Evolutionary conservation across 2,797 vertebrate species (phyloP).

Genomic region (Trematomus bernacchii): DNA sequence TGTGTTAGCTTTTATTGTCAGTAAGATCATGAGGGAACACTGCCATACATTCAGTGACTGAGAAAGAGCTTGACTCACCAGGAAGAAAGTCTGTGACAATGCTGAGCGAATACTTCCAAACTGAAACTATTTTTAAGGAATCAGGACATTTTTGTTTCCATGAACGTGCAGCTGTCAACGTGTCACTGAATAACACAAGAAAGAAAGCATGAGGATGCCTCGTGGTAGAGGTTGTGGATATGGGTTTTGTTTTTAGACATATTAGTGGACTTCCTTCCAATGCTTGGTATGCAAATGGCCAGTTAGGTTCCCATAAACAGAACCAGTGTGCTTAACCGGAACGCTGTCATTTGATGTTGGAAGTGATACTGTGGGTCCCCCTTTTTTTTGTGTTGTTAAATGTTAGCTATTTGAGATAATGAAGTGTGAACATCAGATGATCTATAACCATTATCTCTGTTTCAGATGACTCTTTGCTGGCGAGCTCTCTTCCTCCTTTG

Average conservation of each 20-base stretch:
- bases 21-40: neutral
- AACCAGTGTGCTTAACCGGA: neutral
- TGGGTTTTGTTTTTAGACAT: constrained; percentile 33
- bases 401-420: neutral
- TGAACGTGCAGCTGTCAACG: neutral
- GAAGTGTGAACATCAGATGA: neutral
- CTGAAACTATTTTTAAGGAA: constrained; percentile 42
- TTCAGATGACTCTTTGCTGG: constrained; percentile 73
- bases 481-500: constrained; percentile 54
- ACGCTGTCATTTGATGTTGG: neutral
- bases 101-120: neutral
- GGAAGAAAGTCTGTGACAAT: neutral
- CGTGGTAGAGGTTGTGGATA: neutral
- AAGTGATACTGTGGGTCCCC: neutral
- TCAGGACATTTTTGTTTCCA: constrained; percentile 8
- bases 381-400: neutral
- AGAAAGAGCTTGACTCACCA: constrained; percentile 26
- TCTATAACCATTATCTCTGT: constrained; percentile 8
- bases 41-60: neutral
- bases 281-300: neutral
- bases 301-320: constrained; percentile 24
- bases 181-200: constrained; percentile 18
- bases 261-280: constrained; percentile 28
- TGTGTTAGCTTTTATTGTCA: neutral
- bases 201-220: neutral